Conservation (phyloP, 2,888 invertebrate genomes). For the Diabrotica balteata region DNA sequence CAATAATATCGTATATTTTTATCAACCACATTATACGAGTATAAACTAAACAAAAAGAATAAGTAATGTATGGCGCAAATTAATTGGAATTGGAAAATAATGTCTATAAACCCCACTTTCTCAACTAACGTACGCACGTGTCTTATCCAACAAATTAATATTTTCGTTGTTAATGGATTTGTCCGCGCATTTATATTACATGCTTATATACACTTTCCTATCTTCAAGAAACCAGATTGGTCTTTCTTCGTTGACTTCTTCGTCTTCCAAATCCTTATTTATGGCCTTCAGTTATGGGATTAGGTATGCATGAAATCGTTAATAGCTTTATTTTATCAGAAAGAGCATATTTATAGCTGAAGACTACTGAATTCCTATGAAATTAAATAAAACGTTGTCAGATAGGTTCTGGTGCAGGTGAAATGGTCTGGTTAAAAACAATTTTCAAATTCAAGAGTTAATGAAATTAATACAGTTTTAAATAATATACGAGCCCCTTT, state of each 20-base stretch:
- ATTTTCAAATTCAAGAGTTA: too few relatives aligned
- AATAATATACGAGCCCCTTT: too few relatives aligned
- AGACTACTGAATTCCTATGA: slow-evolving; percentile 23
- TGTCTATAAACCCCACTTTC: too few relatives aligned
- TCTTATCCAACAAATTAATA: slow-evolving; percentile 14
- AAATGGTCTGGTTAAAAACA: too few relatives aligned
- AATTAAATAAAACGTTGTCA: slow-evolving; percentile 8
- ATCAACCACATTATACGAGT: too few relatives aligned
- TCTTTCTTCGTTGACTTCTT: slow-evolving; percentile 22
- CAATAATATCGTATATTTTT: too few relatives aligned
- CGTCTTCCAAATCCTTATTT: slow-evolving; percentile 31
- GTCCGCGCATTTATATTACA: slow-evolving; percentile 27
- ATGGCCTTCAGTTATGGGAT: slow-evolving; percentile 28
- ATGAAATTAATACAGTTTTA: too few relatives aligned
- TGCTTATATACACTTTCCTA: slow-evolving; percentile 16
- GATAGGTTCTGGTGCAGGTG: neutral
- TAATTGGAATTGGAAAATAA: too few relatives aligned
- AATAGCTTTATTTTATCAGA: slow-evolving; percentile 29
- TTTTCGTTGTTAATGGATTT: slow-evolving; percentile 29
- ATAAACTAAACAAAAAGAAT: too few relatives aligned
- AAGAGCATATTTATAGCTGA: slow-evolving; percentile 19
- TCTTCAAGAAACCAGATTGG: slow-evolving; percentile 20
- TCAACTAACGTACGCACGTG: neutral
- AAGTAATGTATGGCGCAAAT: too few relatives aligned
- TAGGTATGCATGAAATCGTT: slow-evolving; percentile 30